Conservation (phyloP, 2,113 vertebrate species). For the Melanocharis versteri region DNA sequence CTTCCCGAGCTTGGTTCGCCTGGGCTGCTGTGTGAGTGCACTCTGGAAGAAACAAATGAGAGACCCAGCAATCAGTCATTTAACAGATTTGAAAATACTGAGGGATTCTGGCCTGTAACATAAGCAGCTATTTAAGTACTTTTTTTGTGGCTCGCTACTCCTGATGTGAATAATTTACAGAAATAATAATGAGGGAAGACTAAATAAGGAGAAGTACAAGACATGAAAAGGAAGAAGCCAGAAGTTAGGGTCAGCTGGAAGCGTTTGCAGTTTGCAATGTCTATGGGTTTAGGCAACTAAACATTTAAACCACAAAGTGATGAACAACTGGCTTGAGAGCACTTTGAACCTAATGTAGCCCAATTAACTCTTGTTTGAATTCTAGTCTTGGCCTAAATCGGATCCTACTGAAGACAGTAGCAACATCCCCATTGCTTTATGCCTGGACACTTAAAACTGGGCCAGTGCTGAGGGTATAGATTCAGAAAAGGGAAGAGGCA, state of each 20-base stretch:
- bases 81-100: not conserved
- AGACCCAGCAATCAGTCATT: not conserved
- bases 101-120: not conserved
- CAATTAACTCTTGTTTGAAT: not conserved
- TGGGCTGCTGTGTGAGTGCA: not conserved
- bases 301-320: conserved; percentile 26
- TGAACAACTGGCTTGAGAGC: not conserved
- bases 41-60: not conserved
- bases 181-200: conserved; percentile 32
- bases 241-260: not conserved
- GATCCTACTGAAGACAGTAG: not conserved
- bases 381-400: not conserved
- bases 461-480: not conserved
- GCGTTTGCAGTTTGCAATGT: not conserved
- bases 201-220: not conserved
- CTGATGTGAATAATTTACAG: conserved; percentile 22
- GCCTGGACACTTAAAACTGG: not conserved
- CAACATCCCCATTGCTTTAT: not conserved
- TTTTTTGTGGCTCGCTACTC: not conserved
- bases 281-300: conserved; percentile 3
- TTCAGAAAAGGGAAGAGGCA: not conserved
- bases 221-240: not conserved
- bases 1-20: not conserved
- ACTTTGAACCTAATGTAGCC: not conserved
- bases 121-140: not conserved